Evolutionary conservation across 2,888 invertebrate genomes (phyloP).

Genomic region (Panopea generosa): DNA sequence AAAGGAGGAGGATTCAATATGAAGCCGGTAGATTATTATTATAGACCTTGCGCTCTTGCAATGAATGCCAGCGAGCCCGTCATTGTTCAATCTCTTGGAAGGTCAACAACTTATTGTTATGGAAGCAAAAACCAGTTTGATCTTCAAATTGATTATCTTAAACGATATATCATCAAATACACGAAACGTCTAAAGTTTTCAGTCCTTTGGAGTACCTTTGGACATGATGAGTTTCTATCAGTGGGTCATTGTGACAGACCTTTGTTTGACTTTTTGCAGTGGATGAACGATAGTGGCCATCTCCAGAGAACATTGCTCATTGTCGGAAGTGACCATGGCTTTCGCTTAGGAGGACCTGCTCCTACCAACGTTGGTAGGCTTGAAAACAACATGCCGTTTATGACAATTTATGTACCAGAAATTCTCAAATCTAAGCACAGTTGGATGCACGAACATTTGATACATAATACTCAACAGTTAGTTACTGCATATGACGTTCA

Average conservation of each 20-base stretch:
- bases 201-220: conserved; percentile 93
- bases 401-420: conserved; percentile 91
- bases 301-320: conserved; percentile 75
- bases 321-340: conserved; percentile 94
- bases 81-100: conserved; percentile 16
- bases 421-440: conserved; percentile 90
- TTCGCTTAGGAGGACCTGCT: conserved; percentile 93
- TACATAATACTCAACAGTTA: conserved; percentile 88
- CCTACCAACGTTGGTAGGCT: conserved; percentile 91
- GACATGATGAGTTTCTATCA: conserved; percentile 93
- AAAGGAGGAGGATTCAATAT: conserved; percentile 35
- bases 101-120: conserved; percentile 24
- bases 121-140: conserved; percentile 25
- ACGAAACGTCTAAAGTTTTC: conserved; percentile 90
- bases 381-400: conserved; percentile 94
- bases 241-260: conserved; percentile 90
- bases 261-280: conserved; percentile 88
- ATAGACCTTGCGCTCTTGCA: conserved; percentile 40
- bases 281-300: conserved; percentile 80
- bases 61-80: conserved; percentile 26
- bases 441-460: conserved; percentile 89
- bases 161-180: conserved; percentile 88
- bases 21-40: conserved; percentile 40
- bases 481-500: conserved; percentile 94
- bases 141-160: conserved; percentile 88